Base-by-base conservation (phyloP, 1,140 invertebrate species). In the Drosophila virilis region DNA sequence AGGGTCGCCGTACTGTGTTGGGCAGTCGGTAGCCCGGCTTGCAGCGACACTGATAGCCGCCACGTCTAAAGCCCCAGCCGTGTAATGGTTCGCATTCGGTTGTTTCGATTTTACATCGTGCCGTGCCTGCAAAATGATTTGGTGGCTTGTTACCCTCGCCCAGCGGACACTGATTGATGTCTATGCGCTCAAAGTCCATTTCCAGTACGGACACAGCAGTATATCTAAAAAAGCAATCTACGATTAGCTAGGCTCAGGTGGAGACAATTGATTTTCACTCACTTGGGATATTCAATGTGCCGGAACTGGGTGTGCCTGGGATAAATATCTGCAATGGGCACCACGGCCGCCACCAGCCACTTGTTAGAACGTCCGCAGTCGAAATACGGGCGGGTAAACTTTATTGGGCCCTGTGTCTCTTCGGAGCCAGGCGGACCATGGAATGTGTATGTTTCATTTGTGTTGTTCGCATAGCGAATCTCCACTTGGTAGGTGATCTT, bases 21-120 rank as follows among this genome's bases (percentile, higher is more conserved):
- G 98, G 98, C 66, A 98, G 94, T 72, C 98, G 94, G 90, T 94
- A 97, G 4, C 98, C 97, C 6, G 98, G 98, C 79, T 95, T 94
- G 93, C 98, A 99, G 74, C 97, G 94, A 92, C 97, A 99, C 91
- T 99, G 97, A 93, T 99, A 99, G 22, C 98, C 98, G 62, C 98
- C 98, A 90, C 98, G 94, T 74, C 97, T 94, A 90, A 98, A 98
- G 37, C 98, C 98, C 96, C 96, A 99, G 5, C 98, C 98, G 91
- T 98, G 96, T 22, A 99, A 92, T 0, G 98, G 98, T 93, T 99
- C 98, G 93, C 98, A 99, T 96, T 98, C 97, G 13, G 98, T 99
- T 9, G 98, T 98, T 84, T 97, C 95, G 77, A 95, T 94, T 94
- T 98, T 98, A 94, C 98, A 99, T 75, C 97, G 93, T 3, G 97